These are phyloP conservation scores for Rhipidura dahli DNA, from an alignment of 2,113 vertebrate species.

Conservation along the genomic window DNA sequence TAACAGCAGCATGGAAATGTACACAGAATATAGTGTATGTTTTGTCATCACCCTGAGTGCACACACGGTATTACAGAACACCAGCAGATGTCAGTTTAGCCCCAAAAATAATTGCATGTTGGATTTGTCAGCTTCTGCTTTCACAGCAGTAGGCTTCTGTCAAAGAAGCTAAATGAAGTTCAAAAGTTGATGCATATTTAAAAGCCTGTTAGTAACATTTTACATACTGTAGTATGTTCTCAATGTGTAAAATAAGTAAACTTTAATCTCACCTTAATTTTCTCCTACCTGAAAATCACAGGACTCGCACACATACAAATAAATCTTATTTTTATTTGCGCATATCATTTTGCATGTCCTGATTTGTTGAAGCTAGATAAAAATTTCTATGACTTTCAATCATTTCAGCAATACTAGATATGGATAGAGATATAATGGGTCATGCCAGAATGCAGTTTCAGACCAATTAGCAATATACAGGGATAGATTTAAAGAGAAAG, in stretches of 20 bases:
- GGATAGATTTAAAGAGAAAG: not conserved
- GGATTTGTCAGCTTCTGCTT: not conserved
- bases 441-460: not conserved
- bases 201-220: not conserved
- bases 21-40: not conserved
- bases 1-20: accelerated
- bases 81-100: slow-evolving; percentile 38
- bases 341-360: not conserved
- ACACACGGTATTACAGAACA: not conserved
- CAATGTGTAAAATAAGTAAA: not conserved
- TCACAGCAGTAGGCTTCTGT: not conserved
- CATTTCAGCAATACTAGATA: not conserved
- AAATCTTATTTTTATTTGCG: not conserved
- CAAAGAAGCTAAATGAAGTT: not conserved
- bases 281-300: not conserved
- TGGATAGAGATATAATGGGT: not conserved
- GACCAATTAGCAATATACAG: not conserved
- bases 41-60: not conserved
- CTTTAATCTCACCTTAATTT: not conserved
- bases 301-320: not conserved
- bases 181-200: not conserved
- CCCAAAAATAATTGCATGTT: not conserved
- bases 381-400: not conserved
- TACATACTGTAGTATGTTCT: not conserved
- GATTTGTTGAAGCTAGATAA: not conserved